Base-by-base conservation (phyloP, 2,113 vertebrate species). In the Corydoras sp. region DNA sequence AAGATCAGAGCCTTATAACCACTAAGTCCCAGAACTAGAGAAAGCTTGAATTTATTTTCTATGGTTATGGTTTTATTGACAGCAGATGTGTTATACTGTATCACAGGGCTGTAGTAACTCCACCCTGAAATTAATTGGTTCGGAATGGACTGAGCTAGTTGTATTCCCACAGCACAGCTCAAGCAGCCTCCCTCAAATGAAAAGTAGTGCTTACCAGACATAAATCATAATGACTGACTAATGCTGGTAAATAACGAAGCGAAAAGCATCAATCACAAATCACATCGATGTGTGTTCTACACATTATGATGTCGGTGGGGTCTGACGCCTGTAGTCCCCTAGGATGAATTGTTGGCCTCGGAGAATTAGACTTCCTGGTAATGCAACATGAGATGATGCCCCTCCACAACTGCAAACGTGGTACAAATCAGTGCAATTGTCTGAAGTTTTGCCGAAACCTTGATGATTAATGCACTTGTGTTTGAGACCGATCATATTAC, bases 71-170 rank as follows among this genome's bases (percentile, higher is more conserved):
- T 59, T 79, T 29, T 74, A 82, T 82, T 79, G 76, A 75, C 76
- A 77, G 69, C 81, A 81, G 79, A 83, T 83, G 80, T 85, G 73
- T 64, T 73, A 75, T 62, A 72, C 79, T 81, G 73, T 75, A 72
- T 35, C 43, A 70, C 73, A 66, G 53, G 54, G 70, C 82, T 82
- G 75, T 76, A 77, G 68, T 80, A 73, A 76, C 78, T 73, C 81
- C 79, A 68, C 82, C 74, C 74, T 68, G 50, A 76, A 64, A 78
- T 83, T 85, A 82, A 88, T 83, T 83, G 80, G 78, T 87, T 81
- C 81, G 84, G 74, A 85, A 85, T 83, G 84, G 74, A 68, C 67
- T 75, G 71, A 78, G 67, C 77, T 14, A 15, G 59, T 65, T 58
- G 31, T 62, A 66, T 78, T 81, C 75, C 81, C 78, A 71, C 65